A percentile compares a stretch with the other conserved stretches of the same genome.
phyloP scores from a whole-genome alignment of 2,113 vertebrate genomes.

The Forbesichthys agassizii region DNA sequence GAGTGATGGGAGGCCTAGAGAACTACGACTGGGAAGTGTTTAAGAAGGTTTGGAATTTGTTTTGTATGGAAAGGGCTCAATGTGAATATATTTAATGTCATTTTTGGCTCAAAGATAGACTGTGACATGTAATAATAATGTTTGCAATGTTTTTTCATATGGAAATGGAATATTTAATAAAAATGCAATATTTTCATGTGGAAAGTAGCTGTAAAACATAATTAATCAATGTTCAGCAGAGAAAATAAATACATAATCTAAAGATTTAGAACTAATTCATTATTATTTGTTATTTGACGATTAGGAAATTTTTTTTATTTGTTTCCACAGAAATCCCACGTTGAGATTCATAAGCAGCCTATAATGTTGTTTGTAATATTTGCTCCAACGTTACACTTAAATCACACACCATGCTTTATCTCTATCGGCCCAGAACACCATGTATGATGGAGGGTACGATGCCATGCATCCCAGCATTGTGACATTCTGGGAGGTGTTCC shows the following conservation, averaged over 20 bases:
- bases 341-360: too few relatives aligned
- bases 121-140: too few relatives aligned
- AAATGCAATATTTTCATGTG: too few relatives aligned
- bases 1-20: slow-evolving; percentile 76
- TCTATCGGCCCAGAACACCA: slow-evolving; percentile 71
- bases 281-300: too few relatives aligned
- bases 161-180: too few relatives aligned
- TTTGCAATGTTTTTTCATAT: too few relatives aligned
- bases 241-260: too few relatives aligned
- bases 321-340: too few relatives aligned
- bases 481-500: slow-evolving; percentile 85
- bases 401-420: background rate
- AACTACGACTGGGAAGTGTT: slow-evolving; percentile 81
- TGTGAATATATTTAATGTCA: background rate
- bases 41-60: slow-evolving; percentile 71
- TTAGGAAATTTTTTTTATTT: too few relatives aligned
- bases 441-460: slow-evolving; percentile 70
- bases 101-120: background rate
- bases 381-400: background rate
- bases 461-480: slow-evolving; percentile 78
- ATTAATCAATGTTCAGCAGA: too few relatives aligned
- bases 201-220: too few relatives aligned
- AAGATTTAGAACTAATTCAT: too few relatives aligned
- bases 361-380: background rate
- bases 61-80: background rate